These are phyloP conservation scores for Festucalex cinctus DNA, from an alignment of 2,113 vertebrate species.

Conservation along the genomic window DNA sequence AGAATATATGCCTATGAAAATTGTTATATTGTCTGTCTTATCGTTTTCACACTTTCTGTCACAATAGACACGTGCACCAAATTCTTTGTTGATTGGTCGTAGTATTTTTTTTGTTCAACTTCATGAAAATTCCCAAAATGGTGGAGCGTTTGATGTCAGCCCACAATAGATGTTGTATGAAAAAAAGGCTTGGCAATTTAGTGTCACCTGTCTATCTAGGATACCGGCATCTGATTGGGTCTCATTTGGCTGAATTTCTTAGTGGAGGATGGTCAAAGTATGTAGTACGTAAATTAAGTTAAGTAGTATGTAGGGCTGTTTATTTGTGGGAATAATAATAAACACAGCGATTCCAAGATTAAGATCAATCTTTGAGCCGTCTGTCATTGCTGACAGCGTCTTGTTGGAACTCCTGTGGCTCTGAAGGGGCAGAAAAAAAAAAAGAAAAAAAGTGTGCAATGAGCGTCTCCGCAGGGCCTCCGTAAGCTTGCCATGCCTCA, in stretches of 20 bases:
- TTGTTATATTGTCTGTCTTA: no score
- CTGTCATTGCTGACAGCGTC: slow-evolving; percentile 73
- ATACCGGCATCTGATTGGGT: not conserved
- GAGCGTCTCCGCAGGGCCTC: slow-evolving; percentile 54
- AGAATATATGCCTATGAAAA: no score
- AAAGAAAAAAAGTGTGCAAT: slow-evolving; percentile 37
- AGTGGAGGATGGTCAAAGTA: not conserved
- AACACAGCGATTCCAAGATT: slow-evolving; percentile 69
- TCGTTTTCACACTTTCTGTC: no score
- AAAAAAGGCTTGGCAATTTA: not conserved
- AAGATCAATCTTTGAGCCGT: slow-evolving; percentile 70
- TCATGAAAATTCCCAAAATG: no score
- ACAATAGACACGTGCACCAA: no score
- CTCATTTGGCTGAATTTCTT: not conserved
- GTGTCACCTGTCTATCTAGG: not conserved
- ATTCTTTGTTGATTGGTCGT: no score
- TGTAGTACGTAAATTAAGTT: not conserved
- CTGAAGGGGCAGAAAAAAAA: not conserved
- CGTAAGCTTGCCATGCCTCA: slow-evolving; percentile 27
- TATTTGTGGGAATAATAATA: slow-evolving; percentile 34
- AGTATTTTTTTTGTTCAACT: no score
- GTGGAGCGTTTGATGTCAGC: no score
- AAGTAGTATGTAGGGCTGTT: not conserved
- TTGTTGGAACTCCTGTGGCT: slow-evolving; percentile 48
- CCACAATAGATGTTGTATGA: no score